These are phyloP conservation scores for Loxodonta africana DNA, from an alignment of 2,113 vertebrate genomes.

Conservation along the genomic window DNA sequence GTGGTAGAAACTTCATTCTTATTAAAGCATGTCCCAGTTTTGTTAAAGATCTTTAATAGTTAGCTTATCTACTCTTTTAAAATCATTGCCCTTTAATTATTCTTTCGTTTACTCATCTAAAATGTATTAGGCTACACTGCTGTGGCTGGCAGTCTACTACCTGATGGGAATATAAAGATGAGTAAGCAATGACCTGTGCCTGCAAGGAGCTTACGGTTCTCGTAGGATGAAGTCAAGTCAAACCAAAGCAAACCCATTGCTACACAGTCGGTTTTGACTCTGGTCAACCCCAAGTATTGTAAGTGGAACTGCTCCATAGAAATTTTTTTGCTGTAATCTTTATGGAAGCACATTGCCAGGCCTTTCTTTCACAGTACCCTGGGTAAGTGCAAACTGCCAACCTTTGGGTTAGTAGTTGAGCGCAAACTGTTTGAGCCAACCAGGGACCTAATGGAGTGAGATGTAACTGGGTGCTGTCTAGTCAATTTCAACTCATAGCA, in stretches of 20 bases:
- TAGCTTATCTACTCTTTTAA: background rate
- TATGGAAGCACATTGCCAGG: background rate
- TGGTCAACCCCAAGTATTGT: background rate
- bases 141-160: background rate
- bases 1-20: background rate
- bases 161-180: background rate
- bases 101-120: background rate
- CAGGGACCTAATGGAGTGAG: background rate
- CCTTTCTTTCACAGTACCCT: background rate
- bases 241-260: background rate
- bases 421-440: background rate
- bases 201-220: background rate
- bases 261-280: background rate
- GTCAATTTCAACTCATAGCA: background rate
- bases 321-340: background rate
- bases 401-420: background rate
- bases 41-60: background rate
- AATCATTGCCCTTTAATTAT: background rate
- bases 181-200: background rate
- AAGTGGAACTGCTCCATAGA: background rate
- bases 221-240: background rate
- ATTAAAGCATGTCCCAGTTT: slow-evolving; percentile 21
- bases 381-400: background rate
- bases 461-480: background rate
- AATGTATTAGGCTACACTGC: background rate